Conservation (phyloP, 1,140 invertebrate genomes). For the Cydia amplana region DNA sequence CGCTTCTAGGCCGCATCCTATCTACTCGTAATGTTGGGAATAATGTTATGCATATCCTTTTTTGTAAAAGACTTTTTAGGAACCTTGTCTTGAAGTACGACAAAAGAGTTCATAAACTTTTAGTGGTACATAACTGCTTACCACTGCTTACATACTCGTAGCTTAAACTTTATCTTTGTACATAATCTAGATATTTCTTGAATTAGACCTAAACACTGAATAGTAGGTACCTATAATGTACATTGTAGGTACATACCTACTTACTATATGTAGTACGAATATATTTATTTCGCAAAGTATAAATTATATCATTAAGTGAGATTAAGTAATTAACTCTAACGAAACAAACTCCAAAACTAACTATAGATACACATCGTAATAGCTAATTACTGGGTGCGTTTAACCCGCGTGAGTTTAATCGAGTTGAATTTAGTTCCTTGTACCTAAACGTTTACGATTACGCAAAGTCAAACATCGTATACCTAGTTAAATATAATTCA, state of each 20-base stretch:
- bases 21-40: neutral
- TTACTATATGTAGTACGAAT: neutral
- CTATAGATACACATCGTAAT: neutral
- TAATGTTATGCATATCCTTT: constrained; percentile 4
- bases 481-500: neutral
- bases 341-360: constrained; percentile 3
- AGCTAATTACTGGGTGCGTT: neutral
- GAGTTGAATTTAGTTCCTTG: neutral
- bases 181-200: no score
- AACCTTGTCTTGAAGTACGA: neutral
- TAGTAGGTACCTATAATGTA: no score
- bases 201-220: no score
- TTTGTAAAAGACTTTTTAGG: constrained; percentile 5
- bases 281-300: neutral
- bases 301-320: neutral
- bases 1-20: constrained; percentile 1
- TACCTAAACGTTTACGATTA: constrained; percentile 1
- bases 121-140: neutral
- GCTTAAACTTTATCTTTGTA: no score
- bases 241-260: no score
- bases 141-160: no score
- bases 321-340: neutral
- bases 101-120: neutral
- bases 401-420: constrained; percentile 1
- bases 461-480: neutral